Conservation (phyloP, 2,113 vertebrate genomes). For the Anser brachyrhynchus region DNA sequence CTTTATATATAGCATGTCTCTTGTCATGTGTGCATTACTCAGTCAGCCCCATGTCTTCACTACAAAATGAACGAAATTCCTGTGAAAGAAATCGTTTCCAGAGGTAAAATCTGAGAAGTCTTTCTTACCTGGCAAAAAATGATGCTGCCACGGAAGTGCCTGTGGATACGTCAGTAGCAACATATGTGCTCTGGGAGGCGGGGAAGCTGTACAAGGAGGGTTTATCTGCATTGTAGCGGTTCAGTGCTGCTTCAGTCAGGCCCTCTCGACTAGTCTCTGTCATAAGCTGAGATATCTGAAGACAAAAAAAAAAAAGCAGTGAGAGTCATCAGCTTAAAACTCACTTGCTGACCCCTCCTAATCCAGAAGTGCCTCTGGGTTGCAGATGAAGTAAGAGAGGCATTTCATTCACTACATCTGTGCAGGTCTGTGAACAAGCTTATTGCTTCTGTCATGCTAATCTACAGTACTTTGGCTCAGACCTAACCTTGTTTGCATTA, state of each 20-base stretch:
- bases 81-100: background rate
- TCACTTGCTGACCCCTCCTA: background rate
- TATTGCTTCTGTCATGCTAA: background rate
- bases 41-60: background rate
- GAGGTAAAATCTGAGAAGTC: background rate
- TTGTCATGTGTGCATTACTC: background rate
- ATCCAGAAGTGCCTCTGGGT: background rate
- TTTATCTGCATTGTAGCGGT: conserved; percentile 90
- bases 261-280: conserved; percentile 87
- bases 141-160: conserved; percentile 92
- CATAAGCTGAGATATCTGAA: conserved; percentile 92
- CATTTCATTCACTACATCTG: background rate
- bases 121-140: conserved; percentile 94
- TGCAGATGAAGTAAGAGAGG: background rate
- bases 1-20: background rate
- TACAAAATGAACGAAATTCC: background rate
- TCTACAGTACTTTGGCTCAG: background rate
- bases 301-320: background rate
- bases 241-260: conserved; percentile 86
- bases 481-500: conserved; percentile 32
- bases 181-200: conserved; percentile 75
- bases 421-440: background rate
- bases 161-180: conserved; percentile 77
- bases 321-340: background rate
- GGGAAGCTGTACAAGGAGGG: conserved; percentile 80